Evolutionary conservation across 1,140 invertebrate species (phyloP).

Genomic region (Microplitis mediator): DNA sequence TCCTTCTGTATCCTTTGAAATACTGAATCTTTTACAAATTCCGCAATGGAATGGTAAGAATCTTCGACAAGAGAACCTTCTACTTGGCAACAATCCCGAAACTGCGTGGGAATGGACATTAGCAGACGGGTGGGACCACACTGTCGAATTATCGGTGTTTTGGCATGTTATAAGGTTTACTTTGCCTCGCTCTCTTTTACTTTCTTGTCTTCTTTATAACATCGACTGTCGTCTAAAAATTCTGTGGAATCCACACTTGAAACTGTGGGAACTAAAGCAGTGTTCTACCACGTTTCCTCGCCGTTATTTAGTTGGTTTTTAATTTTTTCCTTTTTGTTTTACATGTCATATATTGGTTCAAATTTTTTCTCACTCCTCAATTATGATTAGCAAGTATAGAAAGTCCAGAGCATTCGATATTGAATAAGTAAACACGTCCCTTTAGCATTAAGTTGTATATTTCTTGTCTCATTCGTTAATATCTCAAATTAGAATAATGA

Average conservation of each 20-base stretch:
- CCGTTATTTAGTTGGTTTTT: not conserved
- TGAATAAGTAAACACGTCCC: too few species aligned
- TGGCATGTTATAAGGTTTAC: conserved; percentile 58
- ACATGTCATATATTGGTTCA: too few species aligned
- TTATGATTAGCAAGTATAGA: too few species aligned
- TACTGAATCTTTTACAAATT: not conserved
- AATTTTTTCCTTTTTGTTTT: too few species aligned
- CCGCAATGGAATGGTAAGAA: conserved; percentile 14
- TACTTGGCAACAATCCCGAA: conserved; percentile 8
- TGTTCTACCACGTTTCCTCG: conserved; percentile 47
- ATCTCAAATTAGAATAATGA: too few species aligned
- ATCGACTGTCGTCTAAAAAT: conserved; percentile 6
- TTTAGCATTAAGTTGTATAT: too few species aligned
- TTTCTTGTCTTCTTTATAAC: not conserved
- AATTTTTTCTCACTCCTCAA: too few species aligned
- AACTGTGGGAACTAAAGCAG: conserved; percentile 57
- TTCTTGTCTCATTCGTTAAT: too few species aligned
- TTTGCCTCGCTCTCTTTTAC: conserved; percentile 28
- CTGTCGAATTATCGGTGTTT: conserved; percentile 63
- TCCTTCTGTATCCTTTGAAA: not conserved
- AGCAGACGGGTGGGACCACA: conserved; percentile 55
- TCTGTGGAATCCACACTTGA: conserved; percentile 50
- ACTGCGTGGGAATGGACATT: conserved; percentile 56
- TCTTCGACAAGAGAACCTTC: conserved; percentile 12
- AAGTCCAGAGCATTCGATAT: too few species aligned